Conservation (phyloP, 35 echinoderm and acorn worm species). For the Eucidaris tribuloides region DNA sequence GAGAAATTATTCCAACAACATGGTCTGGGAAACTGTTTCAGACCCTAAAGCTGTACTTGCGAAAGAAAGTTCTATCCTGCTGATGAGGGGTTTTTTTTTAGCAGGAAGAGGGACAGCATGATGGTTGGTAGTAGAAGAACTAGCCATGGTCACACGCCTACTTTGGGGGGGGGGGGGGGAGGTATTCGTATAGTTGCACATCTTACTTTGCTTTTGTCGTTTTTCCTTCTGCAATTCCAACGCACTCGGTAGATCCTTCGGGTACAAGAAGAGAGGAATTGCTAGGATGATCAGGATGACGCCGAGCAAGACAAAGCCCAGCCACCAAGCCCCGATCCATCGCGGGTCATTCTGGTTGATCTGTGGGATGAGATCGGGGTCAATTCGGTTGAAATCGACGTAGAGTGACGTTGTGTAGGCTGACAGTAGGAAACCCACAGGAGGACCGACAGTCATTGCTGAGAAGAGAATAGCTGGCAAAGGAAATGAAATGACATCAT, state of each 20-base stretch:
- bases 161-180: no score
- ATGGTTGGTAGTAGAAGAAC: no score
- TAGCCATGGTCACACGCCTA: no score
- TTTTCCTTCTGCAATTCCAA: background rate
- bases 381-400: slow-evolving; percentile 16
- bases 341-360: slow-evolving; percentile 38
- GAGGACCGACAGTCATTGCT: slow-evolving; percentile 21
- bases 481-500: no score
- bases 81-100: no score
- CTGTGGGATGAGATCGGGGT: background rate
- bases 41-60: no score
- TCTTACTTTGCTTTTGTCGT: no score
- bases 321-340: slow-evolving; percentile 76
- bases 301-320: slow-evolving; percentile 56
- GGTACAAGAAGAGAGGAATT: slow-evolving; percentile 38
- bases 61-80: no score
- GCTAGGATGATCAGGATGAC: background rate
- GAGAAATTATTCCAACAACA: no score
- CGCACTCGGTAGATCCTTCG: slow-evolving; percentile 19
- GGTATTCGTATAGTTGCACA: no score
- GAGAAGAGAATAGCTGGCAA: slow-evolving; percentile 38
- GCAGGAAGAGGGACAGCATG: no score
- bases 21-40: no score
- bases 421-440: slow-evolving; percentile 8
- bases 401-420: slow-evolving; percentile 1